Base-by-base conservation (phyloP, 2,113 vertebrate genomes). In the Manacus vitellinus region DNA sequence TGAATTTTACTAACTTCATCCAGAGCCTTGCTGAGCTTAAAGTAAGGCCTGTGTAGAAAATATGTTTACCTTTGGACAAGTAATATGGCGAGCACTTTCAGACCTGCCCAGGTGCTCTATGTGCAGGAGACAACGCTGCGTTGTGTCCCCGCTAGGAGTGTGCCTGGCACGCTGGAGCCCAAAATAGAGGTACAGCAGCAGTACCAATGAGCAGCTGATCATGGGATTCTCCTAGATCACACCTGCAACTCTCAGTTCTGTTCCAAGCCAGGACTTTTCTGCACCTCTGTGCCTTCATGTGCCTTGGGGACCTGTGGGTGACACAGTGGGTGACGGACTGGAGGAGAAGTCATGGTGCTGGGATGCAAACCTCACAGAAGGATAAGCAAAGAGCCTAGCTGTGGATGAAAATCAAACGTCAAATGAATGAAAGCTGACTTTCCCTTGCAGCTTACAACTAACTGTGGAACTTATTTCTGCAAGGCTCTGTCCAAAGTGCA, bases 131-230 rank as follows among this genome's bases (percentile, higher is more conserved):
- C 41, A 67, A 2, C 0, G 0, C 14, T 44, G 66, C 14, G 7
- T 30, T 0, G 0, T 6, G 8, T 59, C 33, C 61, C 65, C 75
- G 31, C 16, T 56, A n/a, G 41, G 10, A 56, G 12, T 1, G 3
- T 33, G 21, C n/a, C 28, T 37, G 51, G 37, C 43, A 31, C 41
- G 5, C 19, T 16, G 43, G 20, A 63, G 8, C 39, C 52, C 46
- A 51, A 43, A 75, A 0, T 28, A 71, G 23, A 70, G 22, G 16
- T 7, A 4, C 1, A 62, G 52, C 74, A 75, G 43, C 12, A 31
- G 19, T 3, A 35, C 47, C 39, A 25, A 2, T 1, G 1, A 24
- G 47, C 35, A 55, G 35, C 15, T 79, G 52, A 43, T 23, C 6
- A 5, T 5, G 17, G 41, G 27, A 3, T 11, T n/a, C 54, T 80